Evolutionary conservation across 2,888 invertebrate species (phyloP).

Genomic region (Ormia ochracea): DNA sequence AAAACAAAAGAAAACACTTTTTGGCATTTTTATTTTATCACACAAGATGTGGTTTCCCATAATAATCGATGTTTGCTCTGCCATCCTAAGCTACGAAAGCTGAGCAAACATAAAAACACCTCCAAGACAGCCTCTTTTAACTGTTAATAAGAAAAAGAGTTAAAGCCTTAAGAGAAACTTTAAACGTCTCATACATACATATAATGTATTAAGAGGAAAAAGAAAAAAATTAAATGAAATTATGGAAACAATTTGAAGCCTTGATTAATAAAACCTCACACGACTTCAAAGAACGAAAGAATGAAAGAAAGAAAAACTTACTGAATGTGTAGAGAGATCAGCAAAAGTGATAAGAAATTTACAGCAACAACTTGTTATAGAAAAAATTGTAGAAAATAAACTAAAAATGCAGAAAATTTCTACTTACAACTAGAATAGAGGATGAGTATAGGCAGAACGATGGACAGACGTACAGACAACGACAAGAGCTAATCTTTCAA

Average conservation of each 20-base stretch:
- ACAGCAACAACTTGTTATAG: slow-evolving; percentile 37
- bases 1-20: background rate
- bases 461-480: slow-evolving; percentile 44
- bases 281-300: slow-evolving; percentile 56
- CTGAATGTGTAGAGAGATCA: slow-evolving; percentile 40
- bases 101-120: slow-evolving; percentile 60
- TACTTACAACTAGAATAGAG: slow-evolving; percentile 10
- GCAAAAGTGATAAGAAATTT: slow-evolving; percentile 49
- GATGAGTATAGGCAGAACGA: slow-evolving; percentile 4
- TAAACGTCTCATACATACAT: background rate
- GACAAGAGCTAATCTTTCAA: slow-evolving; percentile 75
- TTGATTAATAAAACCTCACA: slow-evolving; percentile 76
- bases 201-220: background rate
- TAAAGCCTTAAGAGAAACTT: background rate
- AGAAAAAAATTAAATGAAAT: slow-evolving; percentile 57
- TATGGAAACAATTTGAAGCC: slow-evolving; percentile 63
- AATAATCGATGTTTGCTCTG: background rate
- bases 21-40: background rate
- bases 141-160: slow-evolving; percentile 25
- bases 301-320: background rate
- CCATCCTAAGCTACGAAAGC: slow-evolving; percentile 18
- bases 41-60: slow-evolving; percentile 6
- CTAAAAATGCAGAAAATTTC: slow-evolving; percentile 31
- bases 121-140: slow-evolving; percentile 52
- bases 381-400: slow-evolving; percentile 14